These are phyloP conservation scores for Stichopus chloronotus DNA, from an alignment of 35 echinoderm and acorn worm species.

Conservation along the genomic window DNA sequence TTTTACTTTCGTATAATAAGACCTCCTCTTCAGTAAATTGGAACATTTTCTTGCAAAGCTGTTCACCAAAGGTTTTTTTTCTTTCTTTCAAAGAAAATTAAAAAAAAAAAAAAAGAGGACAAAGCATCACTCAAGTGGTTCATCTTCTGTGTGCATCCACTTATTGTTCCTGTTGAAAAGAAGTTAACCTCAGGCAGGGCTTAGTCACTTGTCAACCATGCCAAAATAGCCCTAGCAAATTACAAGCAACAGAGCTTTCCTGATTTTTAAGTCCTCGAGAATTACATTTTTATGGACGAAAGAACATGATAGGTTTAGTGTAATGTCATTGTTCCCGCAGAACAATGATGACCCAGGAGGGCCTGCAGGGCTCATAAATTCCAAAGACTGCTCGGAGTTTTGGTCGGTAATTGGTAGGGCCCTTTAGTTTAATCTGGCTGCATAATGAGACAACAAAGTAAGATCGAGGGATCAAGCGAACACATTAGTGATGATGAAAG, in stretches of 20 bases:
- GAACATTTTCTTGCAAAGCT: neutral
- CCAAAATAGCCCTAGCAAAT: neutral
- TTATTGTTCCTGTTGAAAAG: neutral
- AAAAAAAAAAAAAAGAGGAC: neutral
- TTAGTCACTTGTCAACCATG: neutral
- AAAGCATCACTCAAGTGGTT: constrained; percentile 14
- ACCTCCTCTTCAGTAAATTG: neutral
- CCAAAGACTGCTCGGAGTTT: neutral
- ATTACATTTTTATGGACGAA: constrained; percentile 44
- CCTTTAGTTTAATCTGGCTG: neutral
- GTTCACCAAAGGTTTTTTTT: no score
- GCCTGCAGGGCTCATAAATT: constrained; percentile 13
- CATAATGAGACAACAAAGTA: constrained; percentile 36
- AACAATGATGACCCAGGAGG: constrained; percentile 16
- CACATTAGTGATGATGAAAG: constrained; percentile 26
- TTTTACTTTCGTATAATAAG: neutral
- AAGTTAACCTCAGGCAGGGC: constrained; percentile 11
- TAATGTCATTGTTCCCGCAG: constrained; percentile 21
- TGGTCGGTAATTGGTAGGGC: neutral
- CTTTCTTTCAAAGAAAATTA: neutral
- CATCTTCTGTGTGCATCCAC: neutral
- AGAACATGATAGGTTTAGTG: constrained; percentile 30
- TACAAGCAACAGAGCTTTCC: no score
- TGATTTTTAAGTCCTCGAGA: neutral
- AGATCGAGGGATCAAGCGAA: neutral